A percentile compares a stretch with the other conserved stretches of the same genome.
Evolutionary conservation across 2,797 vertebrate species (phyloP).

Genomic region (Falco novaeseelandiae): DNA sequence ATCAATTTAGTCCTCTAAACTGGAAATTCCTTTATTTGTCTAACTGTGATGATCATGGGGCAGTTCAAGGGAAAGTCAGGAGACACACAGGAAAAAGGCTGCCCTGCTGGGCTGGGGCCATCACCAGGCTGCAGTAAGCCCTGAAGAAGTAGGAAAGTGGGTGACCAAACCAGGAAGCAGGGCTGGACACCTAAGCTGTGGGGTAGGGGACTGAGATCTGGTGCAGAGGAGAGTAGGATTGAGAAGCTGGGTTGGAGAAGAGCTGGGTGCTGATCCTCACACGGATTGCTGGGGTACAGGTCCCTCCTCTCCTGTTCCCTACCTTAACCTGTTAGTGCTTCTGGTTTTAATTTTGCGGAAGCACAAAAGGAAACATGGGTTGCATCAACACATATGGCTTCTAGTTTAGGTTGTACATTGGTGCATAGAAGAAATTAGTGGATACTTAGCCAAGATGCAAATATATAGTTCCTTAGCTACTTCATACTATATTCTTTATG

Average conservation of each 20-base stretch:
- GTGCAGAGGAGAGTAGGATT: background rate
- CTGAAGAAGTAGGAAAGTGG: background rate
- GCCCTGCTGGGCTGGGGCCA: background rate
- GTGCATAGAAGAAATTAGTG: background rate
- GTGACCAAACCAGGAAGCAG: background rate
- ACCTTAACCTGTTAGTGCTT: background rate
- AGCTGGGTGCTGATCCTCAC: background rate
- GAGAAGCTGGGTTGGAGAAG: background rate
- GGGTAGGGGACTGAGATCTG: background rate
- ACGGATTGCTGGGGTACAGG: background rate
- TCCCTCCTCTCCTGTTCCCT: background rate
- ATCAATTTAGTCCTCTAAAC: background rate
- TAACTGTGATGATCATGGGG: background rate
- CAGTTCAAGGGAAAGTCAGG: background rate
- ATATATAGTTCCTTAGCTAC: background rate
- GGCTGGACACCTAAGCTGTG: background rate
- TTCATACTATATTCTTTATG: background rate
- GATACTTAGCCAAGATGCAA: background rate
- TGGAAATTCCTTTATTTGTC: constrained; percentile 12
- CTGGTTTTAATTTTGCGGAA: background rate
- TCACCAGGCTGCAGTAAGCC: background rate
- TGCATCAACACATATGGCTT: background rate
- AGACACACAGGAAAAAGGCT: background rate
- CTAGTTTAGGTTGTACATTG: background rate
- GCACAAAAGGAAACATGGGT: background rate